A percentile compares a stretch with the other conserved stretches of the same genome.
Conservation (phyloP, 2,797 vertebrate species). For the Myotis planiceps region DNA sequence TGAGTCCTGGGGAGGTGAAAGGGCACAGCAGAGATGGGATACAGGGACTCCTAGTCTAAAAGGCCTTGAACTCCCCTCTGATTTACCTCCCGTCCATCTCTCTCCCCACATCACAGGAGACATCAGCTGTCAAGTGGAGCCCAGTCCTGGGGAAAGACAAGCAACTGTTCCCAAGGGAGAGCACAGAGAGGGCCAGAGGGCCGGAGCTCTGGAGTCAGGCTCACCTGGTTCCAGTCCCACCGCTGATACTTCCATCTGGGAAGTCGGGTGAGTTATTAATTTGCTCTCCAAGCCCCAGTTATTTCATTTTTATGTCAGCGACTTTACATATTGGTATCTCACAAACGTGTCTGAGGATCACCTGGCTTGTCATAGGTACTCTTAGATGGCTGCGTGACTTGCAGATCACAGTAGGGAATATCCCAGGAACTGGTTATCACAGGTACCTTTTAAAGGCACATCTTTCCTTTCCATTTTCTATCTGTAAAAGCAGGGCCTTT, state of each 20-base stretch:
- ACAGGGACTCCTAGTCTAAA: not conserved
- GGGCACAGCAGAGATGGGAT: rapidly evolving
- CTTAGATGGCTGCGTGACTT: not conserved
- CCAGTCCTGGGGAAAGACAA: not conserved
- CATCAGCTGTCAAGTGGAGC: not conserved
- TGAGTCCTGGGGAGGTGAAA: not conserved
- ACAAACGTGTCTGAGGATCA: not conserved
- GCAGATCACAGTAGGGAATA: not conserved
- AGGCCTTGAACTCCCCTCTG: not conserved
- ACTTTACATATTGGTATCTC: not conserved
- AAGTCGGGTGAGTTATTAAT: not conserved
- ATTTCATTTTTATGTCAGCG: too few species aligned
- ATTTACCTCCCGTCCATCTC: not conserved
- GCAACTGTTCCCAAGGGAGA: not conserved
- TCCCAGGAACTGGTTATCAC: not conserved
- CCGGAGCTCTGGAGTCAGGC: not conserved
- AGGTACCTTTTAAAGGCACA: not conserved
- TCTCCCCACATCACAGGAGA: not conserved
- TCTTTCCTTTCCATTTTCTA: not conserved
- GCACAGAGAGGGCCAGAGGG: not conserved
- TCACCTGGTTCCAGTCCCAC: not conserved
- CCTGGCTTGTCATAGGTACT: not conserved
- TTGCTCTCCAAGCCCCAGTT: not conserved
- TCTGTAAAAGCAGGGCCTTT: not conserved
- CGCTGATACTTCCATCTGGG: not conserved